phyloP scores from a whole-genome alignment of 2,797 vertebrate genomes.

The Choloepus didactylus region DNA sequence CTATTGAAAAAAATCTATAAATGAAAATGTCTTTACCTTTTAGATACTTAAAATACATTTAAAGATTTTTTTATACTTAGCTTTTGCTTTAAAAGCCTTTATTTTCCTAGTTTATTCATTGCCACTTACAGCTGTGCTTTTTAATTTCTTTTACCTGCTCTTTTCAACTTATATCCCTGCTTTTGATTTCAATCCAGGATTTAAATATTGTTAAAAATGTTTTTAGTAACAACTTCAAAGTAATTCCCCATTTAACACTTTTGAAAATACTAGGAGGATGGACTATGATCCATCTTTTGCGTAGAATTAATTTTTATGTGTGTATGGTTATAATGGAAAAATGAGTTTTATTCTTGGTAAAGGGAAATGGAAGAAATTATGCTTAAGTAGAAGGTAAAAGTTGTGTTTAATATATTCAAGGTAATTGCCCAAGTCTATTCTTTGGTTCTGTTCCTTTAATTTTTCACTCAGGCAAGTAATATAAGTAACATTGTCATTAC shows the following conservation, averaged over 20 bases:
- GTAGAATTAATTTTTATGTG: slow-evolving; percentile 13
- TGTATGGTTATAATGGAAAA: background rate
- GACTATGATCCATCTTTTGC: background rate
- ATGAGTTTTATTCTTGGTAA: slow-evolving; percentile 36
- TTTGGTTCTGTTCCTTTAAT: slow-evolving; percentile 94
- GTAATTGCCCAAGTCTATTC: background rate
- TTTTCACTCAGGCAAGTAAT: slow-evolving; percentile 95
- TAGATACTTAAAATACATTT: background rate
- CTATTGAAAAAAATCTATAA: background rate
- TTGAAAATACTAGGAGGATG: background rate
- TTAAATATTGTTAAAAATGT: slow-evolving; percentile 62
- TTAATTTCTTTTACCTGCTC: slow-evolving; percentile 32
- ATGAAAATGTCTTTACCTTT: background rate
- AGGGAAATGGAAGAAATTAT: slow-evolving; percentile 33
- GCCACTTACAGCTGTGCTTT: background rate
- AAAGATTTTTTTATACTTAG: slow-evolving; percentile 57
- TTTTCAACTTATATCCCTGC: background rate
- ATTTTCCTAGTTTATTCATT: slow-evolving; percentile 14
- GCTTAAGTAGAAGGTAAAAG: background rate
- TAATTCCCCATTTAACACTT: background rate
- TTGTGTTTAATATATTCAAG: slow-evolving; percentile 50
- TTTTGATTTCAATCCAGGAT: slow-evolving; percentile 59
- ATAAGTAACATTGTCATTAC: slow-evolving; percentile 74
- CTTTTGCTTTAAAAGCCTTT: slow-evolving; percentile 36
- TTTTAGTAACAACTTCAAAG: slow-evolving; percentile 49